A percentile compares a stretch with the other conserved stretches of the same genome.
These are phyloP conservation scores for Brachyistius frenatus DNA, from an alignment of 2,113 vertebrate genomes.

Conservation along the genomic window DNA sequence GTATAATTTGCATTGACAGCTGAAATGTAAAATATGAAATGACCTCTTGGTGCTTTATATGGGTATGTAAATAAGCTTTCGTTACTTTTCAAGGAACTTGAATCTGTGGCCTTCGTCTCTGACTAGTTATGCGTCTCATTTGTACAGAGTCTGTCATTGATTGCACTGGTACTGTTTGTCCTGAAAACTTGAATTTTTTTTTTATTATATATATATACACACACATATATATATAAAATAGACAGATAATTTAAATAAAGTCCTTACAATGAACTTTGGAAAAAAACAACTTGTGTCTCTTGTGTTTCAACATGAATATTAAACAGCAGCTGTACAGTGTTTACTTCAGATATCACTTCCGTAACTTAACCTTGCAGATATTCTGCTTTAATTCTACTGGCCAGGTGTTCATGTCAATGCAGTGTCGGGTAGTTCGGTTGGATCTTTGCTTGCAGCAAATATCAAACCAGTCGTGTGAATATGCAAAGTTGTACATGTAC, in stretches of 20 bases:
- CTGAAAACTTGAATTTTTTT: slow-evolving; percentile 78
- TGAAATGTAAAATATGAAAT: slow-evolving; percentile 24
- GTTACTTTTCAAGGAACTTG: slow-evolving; percentile 47
- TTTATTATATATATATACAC: background rate
- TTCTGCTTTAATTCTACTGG: too few relatives aligned
- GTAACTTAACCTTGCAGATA: too few relatives aligned
- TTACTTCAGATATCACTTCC: too few relatives aligned
- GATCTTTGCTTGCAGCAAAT: too few relatives aligned
- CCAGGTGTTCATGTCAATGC: too few relatives aligned
- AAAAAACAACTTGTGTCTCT: background rate
- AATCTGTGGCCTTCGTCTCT: slow-evolving; percentile 36
- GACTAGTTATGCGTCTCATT: background rate
- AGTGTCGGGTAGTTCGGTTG: too few relatives aligned
- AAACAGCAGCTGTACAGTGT: too few relatives aligned
- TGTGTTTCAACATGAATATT: background rate
- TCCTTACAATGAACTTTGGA: slow-evolving; percentile 1
- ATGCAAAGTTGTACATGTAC: too few relatives aligned
- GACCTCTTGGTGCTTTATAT: slow-evolving; percentile 17
- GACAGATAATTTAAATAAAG: slow-evolving; percentile 69
- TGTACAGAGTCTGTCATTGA: slow-evolving; percentile 26
- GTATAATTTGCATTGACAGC: background rate
- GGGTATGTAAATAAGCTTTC: slow-evolving; percentile 5
- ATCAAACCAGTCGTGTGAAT: too few relatives aligned
- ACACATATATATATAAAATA: slow-evolving; percentile 35
- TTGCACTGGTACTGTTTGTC: slow-evolving; percentile 70